Evolutionary conservation across 2,888 invertebrate genomes (phyloP), one percentile per base, ranked within the genome.

Genomic region (Meloe dianella): DNA sequence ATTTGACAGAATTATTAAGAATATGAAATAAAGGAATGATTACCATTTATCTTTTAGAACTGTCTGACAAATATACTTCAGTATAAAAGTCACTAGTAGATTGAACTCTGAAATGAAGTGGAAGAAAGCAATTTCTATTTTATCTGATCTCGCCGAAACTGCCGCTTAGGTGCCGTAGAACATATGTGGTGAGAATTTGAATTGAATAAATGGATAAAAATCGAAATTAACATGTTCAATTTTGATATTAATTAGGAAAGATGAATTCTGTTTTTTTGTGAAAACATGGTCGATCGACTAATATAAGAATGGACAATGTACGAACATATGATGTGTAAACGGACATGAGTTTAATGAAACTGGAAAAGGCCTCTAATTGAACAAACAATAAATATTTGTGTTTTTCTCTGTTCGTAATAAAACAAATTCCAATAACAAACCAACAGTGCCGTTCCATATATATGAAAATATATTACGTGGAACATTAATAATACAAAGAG

Each of bases 401-500:
- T 64, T 12, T 38, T 14, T 4, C 58, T 60, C 27, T 27, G 27
- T 27, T 27, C 27, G 61, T 64, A 69, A 70, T 67, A 60, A 66
- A 64, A 63, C 64, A 71, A 66, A 68, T 60, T 64, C 56, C 51
- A 30, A 51, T 32, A 71, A 71, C 73, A 2, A 27, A 27, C 27
- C 4, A 4, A 4, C 2, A 68, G 73, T 79, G 78, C 76, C 77
- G 72, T 75, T 75, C 76, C 71, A 78, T 79, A 79, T 73, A 27
- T 32, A 79, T 78, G 79, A 78, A 80, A 78, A 78, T 79, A 79
- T 78, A 76, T 75, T 75, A 78, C 77, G 78, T 78, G 74, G 75
- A 76, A 76, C 78, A 78, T 80, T 79, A 79, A 80, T 80, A 80
- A 80, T 79, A 78, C 76, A 79, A 76, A 74, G 74, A 77, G 76